Evolutionary conservation across 2,113 vertebrate species (phyloP).

Genomic region (Sprattus sprattus): DNA sequence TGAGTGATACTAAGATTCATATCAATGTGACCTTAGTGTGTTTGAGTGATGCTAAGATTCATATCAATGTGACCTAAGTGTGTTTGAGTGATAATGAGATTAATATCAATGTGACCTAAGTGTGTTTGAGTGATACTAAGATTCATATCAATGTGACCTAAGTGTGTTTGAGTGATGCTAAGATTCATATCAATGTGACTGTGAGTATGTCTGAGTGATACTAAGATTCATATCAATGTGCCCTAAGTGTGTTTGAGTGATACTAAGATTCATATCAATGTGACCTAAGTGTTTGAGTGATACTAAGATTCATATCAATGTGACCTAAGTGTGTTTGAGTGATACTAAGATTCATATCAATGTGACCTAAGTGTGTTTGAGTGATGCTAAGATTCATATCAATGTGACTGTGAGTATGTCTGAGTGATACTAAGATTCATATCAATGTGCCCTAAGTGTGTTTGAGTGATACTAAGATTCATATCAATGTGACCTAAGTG

Average conservation of each 20-base stretch:
- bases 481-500: background rate
- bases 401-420: no score
- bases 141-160: no score
- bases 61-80: background rate
- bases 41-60: background rate
- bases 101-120: background rate
- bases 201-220: slow-evolving; percentile 18
- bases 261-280: no score
- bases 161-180: background rate
- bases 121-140: no score
- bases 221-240: background rate
- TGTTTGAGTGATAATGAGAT: slow-evolving; percentile 15
- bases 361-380: no score
- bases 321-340: slow-evolving; percentile 18
- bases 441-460: slow-evolving; percentile 1
- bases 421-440: background rate
- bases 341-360: background rate
- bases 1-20: no score
- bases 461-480: background rate
- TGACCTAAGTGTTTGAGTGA: background rate
- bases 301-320: background rate
- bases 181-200: background rate
- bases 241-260: no score
- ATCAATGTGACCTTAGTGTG: no score
- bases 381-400: no score